Evolutionary conservation across 2,797 vertebrate species (phyloP).

Genomic region (Lithobates sylvaticus): DNA sequence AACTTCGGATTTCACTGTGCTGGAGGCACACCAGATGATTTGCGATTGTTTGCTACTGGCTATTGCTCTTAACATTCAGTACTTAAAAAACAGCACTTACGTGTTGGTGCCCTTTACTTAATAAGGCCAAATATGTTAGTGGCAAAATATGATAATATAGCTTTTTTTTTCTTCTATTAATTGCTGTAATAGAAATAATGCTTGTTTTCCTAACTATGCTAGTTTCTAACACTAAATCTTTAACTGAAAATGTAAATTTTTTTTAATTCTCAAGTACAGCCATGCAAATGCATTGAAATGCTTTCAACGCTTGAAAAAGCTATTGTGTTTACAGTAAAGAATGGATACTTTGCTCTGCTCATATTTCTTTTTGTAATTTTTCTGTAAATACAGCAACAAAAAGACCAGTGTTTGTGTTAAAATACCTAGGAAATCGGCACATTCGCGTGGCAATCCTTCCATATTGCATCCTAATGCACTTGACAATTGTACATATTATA

Average conservation of each 20-base stretch:
- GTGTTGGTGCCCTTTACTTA: too few relatives aligned
- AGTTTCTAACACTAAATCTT: background rate
- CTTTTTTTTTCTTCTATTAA: background rate
- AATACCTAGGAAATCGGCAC: background rate
- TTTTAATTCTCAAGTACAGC: background rate
- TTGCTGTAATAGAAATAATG: background rate
- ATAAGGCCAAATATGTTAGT: too few relatives aligned
- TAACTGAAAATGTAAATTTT: background rate
- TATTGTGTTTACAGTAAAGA: background rate
- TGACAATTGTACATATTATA: slow-evolving; percentile 33
- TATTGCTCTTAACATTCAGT: too few relatives aligned
- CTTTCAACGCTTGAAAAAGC: background rate
- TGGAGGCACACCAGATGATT: too few relatives aligned
- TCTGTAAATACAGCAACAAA: slow-evolving; percentile 13
- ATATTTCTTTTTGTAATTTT: slow-evolving; percentile 9
- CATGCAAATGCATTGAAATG: background rate
- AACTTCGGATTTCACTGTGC: too few relatives aligned
- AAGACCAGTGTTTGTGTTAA: slow-evolving; percentile 20
- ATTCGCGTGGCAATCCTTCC: slow-evolving; percentile 3
- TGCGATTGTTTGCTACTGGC: too few relatives aligned
- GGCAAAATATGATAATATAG: too few relatives aligned
- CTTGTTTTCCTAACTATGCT: background rate
- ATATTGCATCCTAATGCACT: background rate
- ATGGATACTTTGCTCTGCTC: background rate
- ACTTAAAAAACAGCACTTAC: too few relatives aligned